Evolutionary conservation across 2,888 invertebrate genomes (phyloP), one percentile per base, ranked within the genome.

Genomic region (Pristionchus arcanus): DNA sequence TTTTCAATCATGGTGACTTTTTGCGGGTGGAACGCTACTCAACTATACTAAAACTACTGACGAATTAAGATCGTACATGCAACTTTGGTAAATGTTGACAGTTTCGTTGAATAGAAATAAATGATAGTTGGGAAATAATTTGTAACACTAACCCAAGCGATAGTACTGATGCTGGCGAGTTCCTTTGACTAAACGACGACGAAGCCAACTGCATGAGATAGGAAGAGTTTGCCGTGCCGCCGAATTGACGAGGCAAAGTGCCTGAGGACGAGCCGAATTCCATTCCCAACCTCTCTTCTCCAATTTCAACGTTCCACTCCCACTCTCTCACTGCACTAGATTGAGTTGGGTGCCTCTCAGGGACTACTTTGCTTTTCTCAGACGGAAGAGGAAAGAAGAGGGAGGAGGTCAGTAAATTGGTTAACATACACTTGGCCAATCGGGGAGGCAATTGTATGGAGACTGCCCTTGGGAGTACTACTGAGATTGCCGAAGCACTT

Each of bases 231-330:
- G 87, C 53, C 21, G 87, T 68, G 37, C 49, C 53, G 15, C 87
- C 87, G n/a, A 88, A 71, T 11, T 74, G 74, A 34, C 87, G 87
- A 42, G 87, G 87, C 21, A 88, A 34, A 21, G 87, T 88, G 37
- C 87, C 87, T 88, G 63, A 85, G 31, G 59, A 37, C 25, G 16
- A 21, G 74, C 25, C 28, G 28, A 49, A 49, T 77, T 25, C 74
- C 16, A 85, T 59, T 85, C 34, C 13, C 59, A 63, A 81, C 28
- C 49, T 28, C n/a, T 3, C 81, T n/a, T 81, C 81, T 81, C 81
- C 81, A 81, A 81, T 81, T 81, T 81, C 81, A 28, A 81, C 81
- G 81, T 81, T 81, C 81, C 81, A 16, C 81, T 28, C 1, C 53
- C 25, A 16, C 53, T 34, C 49, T 15, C 81, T 42, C 42, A n/a